Evolutionary conservation across 2,113 vertebrate species (phyloP).

Genomic region (Halcyon senegalensis): DNA sequence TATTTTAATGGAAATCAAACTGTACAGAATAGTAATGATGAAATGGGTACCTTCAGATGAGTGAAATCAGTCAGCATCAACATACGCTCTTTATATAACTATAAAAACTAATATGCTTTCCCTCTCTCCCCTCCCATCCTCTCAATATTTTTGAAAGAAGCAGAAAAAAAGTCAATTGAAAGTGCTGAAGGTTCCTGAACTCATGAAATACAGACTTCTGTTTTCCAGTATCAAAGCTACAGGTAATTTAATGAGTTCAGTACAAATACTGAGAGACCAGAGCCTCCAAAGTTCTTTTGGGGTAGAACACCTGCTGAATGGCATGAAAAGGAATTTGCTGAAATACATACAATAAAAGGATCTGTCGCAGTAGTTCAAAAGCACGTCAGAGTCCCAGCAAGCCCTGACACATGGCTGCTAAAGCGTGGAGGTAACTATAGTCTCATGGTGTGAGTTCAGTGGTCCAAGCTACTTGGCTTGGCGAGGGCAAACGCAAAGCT

Average conservation of each 20-base stretch:
- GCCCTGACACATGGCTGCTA: neutral
- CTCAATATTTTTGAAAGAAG: neutral
- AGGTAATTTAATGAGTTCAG: neutral
- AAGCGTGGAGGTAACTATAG: neutral
- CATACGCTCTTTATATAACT: neutral
- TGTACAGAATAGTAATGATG: neutral
- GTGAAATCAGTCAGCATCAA: neutral
- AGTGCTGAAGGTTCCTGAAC: neutral
- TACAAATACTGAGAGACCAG: neutral
- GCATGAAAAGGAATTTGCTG: neutral
- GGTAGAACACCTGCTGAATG: neutral
- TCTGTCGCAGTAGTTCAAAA: neutral
- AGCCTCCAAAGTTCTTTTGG: neutral
- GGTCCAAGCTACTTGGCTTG: neutral
- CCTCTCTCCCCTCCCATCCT: neutral
- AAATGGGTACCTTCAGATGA: neutral
- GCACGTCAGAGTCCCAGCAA: neutral
- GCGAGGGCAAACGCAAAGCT: neutral
- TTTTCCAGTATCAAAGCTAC: neutral
- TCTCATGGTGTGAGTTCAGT: neutral
- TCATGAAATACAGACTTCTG: neutral
- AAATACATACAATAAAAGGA: neutral
- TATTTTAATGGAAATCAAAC: neutral
- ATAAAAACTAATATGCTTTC: neutral
- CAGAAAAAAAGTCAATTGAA: neutral